Percentiles rank a stretch among this genome's conserved stretches.
These are phyloP conservation scores for Leptinotarsa peninsularis DNA, from an alignment of 2,888 invertebrate species.

Conservation along the genomic window DNA sequence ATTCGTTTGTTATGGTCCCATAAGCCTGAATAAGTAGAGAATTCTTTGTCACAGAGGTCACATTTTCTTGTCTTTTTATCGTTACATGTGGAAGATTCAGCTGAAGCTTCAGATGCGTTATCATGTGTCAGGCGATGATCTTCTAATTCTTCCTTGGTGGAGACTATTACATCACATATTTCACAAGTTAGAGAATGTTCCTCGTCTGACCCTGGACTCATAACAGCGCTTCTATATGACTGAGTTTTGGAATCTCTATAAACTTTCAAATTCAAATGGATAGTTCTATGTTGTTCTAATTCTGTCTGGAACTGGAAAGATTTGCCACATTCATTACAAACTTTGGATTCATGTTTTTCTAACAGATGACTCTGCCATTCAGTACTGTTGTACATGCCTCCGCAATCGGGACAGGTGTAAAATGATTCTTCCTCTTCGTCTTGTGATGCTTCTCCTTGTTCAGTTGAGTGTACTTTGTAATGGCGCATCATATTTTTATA, in stretches of 20 bases:
- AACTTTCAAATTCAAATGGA: conserved; percentile 75
- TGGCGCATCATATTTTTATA: conserved; percentile 73
- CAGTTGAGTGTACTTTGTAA: conserved; percentile 61
- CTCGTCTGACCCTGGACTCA: conserved; percentile 66
- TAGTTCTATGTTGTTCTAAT: conserved; percentile 75
- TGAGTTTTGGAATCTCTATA: conserved; percentile 75
- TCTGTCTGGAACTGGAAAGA: conserved; percentile 73
- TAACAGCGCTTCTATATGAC: conserved; percentile 70
- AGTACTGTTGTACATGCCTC: conserved; percentile 70
- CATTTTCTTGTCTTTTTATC: conserved; percentile 69
- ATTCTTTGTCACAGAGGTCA: conserved; percentile 69
- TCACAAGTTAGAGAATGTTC: conserved; percentile 69
- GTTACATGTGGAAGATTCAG: conserved; percentile 15
- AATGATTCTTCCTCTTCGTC: conserved; percentile 69
- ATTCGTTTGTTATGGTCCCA: conserved; percentile 61
- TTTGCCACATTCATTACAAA: conserved; percentile 74
- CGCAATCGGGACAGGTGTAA: conserved; percentile 73
- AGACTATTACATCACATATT: conserved; percentile 72
- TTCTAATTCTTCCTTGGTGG: conserved; percentile 63
- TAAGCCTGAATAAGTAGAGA: conserved; percentile 56
- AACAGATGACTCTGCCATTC: conserved; percentile 71
- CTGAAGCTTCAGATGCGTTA: background rate
- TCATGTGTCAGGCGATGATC: conserved; percentile 59
- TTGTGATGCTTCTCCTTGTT: conserved; percentile 45
- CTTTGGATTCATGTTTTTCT: conserved; percentile 70